Conservation (phyloP, 2,113 vertebrate genomes). For the Callipepla californica region DNA sequence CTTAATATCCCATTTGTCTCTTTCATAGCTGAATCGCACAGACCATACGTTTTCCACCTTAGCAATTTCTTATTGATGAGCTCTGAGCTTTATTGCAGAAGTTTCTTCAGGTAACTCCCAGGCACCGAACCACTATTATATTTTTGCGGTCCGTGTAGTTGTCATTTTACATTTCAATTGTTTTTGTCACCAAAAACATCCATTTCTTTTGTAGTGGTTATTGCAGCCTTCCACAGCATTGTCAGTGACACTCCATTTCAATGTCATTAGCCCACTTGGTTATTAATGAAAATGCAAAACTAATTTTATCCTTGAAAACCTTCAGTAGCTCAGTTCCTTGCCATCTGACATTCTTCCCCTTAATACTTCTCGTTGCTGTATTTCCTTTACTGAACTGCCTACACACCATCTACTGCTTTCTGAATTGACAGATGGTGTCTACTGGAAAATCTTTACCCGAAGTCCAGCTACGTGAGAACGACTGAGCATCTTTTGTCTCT, state of each 20-base stretch:
- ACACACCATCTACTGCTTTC: background rate
- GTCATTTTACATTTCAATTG: background rate
- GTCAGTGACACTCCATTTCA: background rate
- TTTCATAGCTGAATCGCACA: slow-evolving; percentile 19
- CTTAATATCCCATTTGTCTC: slow-evolving; percentile 33
- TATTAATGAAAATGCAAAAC: slow-evolving; percentile 26
- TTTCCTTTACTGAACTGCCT: background rate
- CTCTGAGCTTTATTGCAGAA: background rate
- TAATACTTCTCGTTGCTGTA: background rate
- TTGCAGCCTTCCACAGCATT: background rate
- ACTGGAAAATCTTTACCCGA: background rate
- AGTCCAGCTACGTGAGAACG: background rate
- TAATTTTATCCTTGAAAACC: slow-evolving; percentile 4
- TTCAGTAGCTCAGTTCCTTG: background rate
- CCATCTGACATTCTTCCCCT: background rate
- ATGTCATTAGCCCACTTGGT: background rate
- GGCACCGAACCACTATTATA: background rate
- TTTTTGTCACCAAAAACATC: slow-evolving; percentile 1
- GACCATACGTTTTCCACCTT: background rate
- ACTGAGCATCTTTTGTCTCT: background rate
- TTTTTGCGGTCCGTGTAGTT: background rate
- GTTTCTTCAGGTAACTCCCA: background rate
- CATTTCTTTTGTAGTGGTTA: background rate
- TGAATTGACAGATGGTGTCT: background rate
- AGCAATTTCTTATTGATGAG: slow-evolving; percentile 35